Percentiles rank a stretch among this genome's conserved stretches.
Conservation (phyloP, 2,113 vertebrate species). For the Sorex fumeus region DNA sequence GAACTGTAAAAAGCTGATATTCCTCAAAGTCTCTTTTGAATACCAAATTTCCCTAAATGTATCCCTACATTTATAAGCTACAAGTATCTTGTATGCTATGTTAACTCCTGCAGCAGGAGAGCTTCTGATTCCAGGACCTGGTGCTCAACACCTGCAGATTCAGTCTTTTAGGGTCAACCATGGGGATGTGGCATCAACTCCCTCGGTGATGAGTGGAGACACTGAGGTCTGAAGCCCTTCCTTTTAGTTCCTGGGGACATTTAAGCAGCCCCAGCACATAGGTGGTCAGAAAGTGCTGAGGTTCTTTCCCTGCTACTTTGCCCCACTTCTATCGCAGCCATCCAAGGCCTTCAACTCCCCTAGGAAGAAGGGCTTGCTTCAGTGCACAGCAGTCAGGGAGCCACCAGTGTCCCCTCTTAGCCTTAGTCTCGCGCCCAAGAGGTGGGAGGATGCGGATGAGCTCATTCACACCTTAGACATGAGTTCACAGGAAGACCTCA, state of each 20-base stretch:
- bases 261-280: neutral
- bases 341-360: neutral
- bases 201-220: neutral
- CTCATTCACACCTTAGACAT: constrained; percentile 39
- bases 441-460: neutral
- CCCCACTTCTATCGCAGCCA: neutral
- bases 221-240: neutral
- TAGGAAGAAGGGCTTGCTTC: neutral
- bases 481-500: constrained; percentile 20
- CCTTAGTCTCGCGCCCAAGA: neutral
- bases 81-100: neutral
- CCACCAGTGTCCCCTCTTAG: neutral
- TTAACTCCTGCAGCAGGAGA: constrained; percentile 4
- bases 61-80: neutral
- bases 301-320: neutral
- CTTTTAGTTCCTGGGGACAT: neutral
- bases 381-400: neutral
- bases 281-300: neutral
- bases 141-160: constrained; percentile 33
- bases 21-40: neutral
- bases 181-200: neutral
- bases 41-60: no score
- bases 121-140: neutral
- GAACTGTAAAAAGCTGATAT: neutral
- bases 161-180: neutral